A percentile compares a stretch with the other conserved stretches of the same genome.
phyloP scores from a whole-genome alignment of 2,888 invertebrate genomes.

The Phlogophora meticulosa region DNA sequence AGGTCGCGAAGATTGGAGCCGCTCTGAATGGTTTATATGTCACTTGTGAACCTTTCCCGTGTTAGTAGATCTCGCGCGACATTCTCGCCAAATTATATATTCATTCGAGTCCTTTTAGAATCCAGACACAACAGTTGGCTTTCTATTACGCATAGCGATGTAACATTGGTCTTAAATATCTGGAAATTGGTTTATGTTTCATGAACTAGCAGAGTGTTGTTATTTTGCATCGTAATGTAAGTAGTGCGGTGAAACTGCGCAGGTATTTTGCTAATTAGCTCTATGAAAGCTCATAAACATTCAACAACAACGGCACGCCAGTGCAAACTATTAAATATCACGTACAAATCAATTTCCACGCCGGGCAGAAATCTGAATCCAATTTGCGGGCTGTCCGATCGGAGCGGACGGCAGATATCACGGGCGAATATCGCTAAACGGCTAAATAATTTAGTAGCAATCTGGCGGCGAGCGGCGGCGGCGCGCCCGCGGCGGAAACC shows the following conservation, averaged over 20 bases:
- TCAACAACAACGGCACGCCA: conserved; percentile 50
- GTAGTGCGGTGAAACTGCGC: conserved; percentile 20
- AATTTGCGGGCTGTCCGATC: conserved; percentile 90
- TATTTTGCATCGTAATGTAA: conserved; percentile 13
- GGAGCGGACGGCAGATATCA: conserved; percentile 86
- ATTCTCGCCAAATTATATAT: conserved; percentile 86
- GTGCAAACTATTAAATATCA: conserved; percentile 86
- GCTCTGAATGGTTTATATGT: conserved; percentile 89
- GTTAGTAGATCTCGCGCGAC: conserved; percentile 84
- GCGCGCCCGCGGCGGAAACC: conserved; percentile 73
- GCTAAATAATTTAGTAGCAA: conserved; percentile 90
- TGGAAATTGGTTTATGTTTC: conserved; percentile 24
- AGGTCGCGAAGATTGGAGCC: conserved; percentile 89
- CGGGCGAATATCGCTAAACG: conserved; percentile 90
- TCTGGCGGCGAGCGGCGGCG: conserved; percentile 77
- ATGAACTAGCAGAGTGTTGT: conserved; percentile 14
- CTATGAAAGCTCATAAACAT: conserved; percentile 55
- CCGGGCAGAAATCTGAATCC: conserved; percentile 89
- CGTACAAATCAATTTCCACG: conserved; percentile 89
- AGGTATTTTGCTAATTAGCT: conserved; percentile 56
- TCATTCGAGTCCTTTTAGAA: conserved; percentile 82
- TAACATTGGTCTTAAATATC: conserved; percentile 39
- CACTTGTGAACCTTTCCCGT: conserved; percentile 87
- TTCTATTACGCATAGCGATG: conserved; percentile 64
- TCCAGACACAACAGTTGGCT: conserved; percentile 76